Percentiles rank a stretch among this genome's conserved stretches.
Evolutionary conservation across 64 coral and sea anemone genomes (phyloP).

Genomic region (Pachyseris speciosa): DNA sequence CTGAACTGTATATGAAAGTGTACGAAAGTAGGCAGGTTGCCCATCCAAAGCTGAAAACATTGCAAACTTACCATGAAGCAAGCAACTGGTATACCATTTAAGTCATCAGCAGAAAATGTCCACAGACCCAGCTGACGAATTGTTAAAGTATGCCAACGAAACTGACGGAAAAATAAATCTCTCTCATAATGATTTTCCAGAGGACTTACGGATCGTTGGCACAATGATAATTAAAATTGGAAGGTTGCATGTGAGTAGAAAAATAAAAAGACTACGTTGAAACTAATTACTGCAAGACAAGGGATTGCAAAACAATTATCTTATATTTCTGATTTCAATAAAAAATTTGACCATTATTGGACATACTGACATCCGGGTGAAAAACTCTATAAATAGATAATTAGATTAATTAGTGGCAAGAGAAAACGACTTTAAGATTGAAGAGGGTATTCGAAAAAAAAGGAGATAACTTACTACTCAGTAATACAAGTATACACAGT

Average conservation of each 20-base stretch:
- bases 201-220: constrained; percentile 20
- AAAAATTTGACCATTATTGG: background rate
- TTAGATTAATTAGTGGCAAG: no score
- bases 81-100: constrained; percentile 43
- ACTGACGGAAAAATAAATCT: constrained; percentile 32
- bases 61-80: constrained; percentile 41
- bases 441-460: no score
- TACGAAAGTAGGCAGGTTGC: constrained; percentile 4
- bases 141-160: constrained; percentile 49
- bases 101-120: constrained; percentile 19
- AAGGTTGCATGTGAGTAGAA: background rate
- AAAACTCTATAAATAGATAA: no score
- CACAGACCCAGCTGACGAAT: constrained; percentile 31
- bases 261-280: background rate
- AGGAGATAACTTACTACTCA: no score
- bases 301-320: background rate
- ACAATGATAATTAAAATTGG: constrained; percentile 12
- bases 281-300: constrained; percentile 3
- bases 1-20: constrained; percentile 27
- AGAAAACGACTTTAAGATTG: no score
- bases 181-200: constrained; percentile 22
- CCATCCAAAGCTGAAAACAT: constrained; percentile 43
- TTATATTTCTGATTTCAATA: background rate
- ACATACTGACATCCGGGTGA: background rate
- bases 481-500: no score